Evolutionary conservation across 2,113 vertebrate genomes (phyloP), one percentile per base, ranked within the genome.

Genomic region (Rhegmatorhina hoffmannsi): DNA sequence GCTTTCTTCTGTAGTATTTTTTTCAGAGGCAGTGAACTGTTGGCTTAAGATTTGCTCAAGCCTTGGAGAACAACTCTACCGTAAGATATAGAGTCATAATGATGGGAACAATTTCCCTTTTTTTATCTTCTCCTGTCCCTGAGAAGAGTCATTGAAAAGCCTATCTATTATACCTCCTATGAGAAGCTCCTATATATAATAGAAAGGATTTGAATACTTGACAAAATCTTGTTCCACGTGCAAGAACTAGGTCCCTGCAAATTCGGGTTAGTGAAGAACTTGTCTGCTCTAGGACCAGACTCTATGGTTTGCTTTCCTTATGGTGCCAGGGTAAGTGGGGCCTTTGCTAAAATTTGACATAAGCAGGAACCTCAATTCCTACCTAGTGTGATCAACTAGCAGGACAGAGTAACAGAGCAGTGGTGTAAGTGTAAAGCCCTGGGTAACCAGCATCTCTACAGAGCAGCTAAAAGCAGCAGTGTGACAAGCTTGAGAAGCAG

Each of bases 41-140:
- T 44, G 60, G 24, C 9, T 88, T 31, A 62, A 60, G 44, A 74
- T 0, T 33, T 19, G 10, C 46, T 80, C 5, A 34, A 79, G 33
- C 43, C 34, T 74, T 25, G 52, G 11, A 56, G 31, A 3, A 1
- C 0, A 0, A 64, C 55, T 67, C 29, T 44, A 7, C 7, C 11
- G 17, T 50, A 81, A 47, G 29, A 74, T 74, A 52, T 44, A 47
- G 21, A 13, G 47, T 31, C 2, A 3, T 18, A 76, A 50, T 2
- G 17, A 21, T 4, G 8, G 26, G 11, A 84, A 44, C 14, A 82
- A 46, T 14, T 34, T 78, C 26, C 24, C 13, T 47, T 53, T 84
- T 50, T 62, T 73, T 33, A 76, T 40, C 17, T 9, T 72, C 40
- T 81, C 31, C 63, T 68, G 17, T 24, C 10, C 5, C 13, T 36